Evolutionary conservation across 2,113 vertebrate species (phyloP).

Genomic region (Oenanthe melanoleuca): DNA sequence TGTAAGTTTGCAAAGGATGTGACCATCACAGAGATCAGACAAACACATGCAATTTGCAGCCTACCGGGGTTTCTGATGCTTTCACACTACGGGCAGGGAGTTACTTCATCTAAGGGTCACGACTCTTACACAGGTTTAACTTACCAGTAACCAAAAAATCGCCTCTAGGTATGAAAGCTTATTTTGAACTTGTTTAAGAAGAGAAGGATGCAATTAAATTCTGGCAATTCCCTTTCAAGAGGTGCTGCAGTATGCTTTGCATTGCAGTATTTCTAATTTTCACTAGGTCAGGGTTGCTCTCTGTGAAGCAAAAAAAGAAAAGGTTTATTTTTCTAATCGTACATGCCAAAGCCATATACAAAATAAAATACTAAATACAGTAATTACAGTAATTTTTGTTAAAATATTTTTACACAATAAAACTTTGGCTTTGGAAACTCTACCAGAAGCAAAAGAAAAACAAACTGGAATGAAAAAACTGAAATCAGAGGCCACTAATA

Average conservation of each 20-base stretch:
- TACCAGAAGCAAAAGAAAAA: constrained; percentile 45
- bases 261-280: constrained; percentile 2
- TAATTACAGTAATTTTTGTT: constrained; percentile 47
- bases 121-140: background rate
- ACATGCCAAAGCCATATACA: background rate
- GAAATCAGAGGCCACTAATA: constrained; percentile 50
- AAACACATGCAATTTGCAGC: background rate
- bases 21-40: background rate
- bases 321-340: background rate
- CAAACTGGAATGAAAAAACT: constrained; percentile 35
- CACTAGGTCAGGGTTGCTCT: background rate
- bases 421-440: constrained; percentile 42
- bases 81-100: background rate
- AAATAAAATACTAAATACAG: constrained; percentile 27
- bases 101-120: background rate
- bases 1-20: background rate
- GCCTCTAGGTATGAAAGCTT: constrained; percentile 6
- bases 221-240: constrained; percentile 14
- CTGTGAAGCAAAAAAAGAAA: background rate
- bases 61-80: background rate
- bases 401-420: constrained; percentile 56
- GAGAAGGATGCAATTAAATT: background rate
- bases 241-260: background rate
- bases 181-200: constrained; percentile 8
- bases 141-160: background rate